Conservation (phyloP, 1,140 invertebrate genomes). For the Aphis gossypii region DNA sequence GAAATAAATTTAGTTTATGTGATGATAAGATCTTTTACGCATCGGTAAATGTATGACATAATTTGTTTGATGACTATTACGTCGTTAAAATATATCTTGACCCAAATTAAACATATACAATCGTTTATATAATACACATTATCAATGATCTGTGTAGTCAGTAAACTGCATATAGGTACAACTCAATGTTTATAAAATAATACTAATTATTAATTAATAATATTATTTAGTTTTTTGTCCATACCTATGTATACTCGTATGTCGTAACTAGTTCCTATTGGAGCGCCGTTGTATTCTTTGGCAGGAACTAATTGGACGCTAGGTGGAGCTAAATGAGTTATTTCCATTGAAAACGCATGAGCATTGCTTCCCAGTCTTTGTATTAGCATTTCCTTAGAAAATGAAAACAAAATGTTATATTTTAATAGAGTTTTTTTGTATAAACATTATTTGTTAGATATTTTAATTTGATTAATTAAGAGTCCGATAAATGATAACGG, state of each 20-base stretch:
- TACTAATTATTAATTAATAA: neutral
- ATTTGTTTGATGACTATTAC: neutral
- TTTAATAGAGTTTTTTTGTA: neutral
- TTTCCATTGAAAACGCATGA: slow-evolving; percentile 80
- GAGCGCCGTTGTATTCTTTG: slow-evolving; percentile 87
- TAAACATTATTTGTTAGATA: neutral
- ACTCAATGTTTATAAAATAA: neutral
- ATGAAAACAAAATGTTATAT: neutral
- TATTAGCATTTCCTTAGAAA: slow-evolving; percentile 77
- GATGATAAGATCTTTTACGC: neutral
- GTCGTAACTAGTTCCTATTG: slow-evolving; percentile 88
- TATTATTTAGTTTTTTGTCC: neutral
- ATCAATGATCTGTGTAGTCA: neutral
- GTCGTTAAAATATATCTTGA: neutral
- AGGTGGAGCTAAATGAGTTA: slow-evolving; percentile 82
- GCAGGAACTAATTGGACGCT: slow-evolving; percentile 89
- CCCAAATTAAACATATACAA: neutral
- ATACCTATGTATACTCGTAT: slow-evolving; percentile 78
- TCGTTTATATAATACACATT: neutral
- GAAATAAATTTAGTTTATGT: neutral
- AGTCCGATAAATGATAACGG: too few species aligned
- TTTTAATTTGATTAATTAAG: neutral
- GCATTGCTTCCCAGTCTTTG: slow-evolving; percentile 80
- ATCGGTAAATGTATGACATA: neutral
- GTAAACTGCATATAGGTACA: neutral